phyloP scores from a whole-genome alignment of 2,888 invertebrate genomes.

The Endomychus coccineus region DNA sequence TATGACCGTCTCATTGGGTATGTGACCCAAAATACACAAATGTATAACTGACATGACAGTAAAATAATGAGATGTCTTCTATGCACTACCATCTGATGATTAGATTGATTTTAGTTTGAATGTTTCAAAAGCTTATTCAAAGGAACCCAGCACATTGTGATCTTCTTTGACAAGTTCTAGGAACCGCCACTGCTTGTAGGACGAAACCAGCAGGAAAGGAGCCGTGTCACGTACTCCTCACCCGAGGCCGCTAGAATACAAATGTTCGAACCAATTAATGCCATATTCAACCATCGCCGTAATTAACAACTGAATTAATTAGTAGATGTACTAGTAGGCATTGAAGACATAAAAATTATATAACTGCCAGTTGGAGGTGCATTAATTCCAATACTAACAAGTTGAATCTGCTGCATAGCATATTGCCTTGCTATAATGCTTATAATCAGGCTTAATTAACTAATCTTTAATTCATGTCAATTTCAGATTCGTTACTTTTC shows the following conservation, averaged over 20 bases:
- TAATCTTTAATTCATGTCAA: slow-evolving; percentile 5
- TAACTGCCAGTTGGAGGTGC: not conserved
- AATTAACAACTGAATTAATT: slow-evolving; percentile 7
- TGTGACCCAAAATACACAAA: too few relatives aligned
- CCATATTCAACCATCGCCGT: slow-evolving; percentile 1
- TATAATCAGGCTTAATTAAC: slow-evolving; percentile 3
- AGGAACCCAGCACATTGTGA: too few relatives aligned
- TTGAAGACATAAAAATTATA: slow-evolving; percentile 4
- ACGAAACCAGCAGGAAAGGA: not conserved
- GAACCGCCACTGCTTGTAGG: too few relatives aligned
- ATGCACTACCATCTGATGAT: too few relatives aligned
- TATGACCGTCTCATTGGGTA: too few relatives aligned
- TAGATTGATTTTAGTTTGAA: too few relatives aligned
- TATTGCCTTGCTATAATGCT: slow-evolving; percentile 7
- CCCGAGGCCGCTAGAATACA: not conserved
- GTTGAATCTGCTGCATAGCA: slow-evolving; percentile 2
- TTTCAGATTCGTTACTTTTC: too few relatives aligned
- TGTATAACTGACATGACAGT: too few relatives aligned
- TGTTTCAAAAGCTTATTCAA: too few relatives aligned
- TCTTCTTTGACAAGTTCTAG: too few relatives aligned
- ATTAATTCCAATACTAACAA: slow-evolving; percentile 1
- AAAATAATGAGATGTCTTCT: too few relatives aligned
- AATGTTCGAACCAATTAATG: slow-evolving; percentile 4
- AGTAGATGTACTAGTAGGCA: too few relatives aligned
- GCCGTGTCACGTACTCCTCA: not conserved